These are phyloP conservation scores for Otolemur garnettii DNA, from an alignment of 2,113 vertebrate species.

Conservation along the genomic window DNA sequence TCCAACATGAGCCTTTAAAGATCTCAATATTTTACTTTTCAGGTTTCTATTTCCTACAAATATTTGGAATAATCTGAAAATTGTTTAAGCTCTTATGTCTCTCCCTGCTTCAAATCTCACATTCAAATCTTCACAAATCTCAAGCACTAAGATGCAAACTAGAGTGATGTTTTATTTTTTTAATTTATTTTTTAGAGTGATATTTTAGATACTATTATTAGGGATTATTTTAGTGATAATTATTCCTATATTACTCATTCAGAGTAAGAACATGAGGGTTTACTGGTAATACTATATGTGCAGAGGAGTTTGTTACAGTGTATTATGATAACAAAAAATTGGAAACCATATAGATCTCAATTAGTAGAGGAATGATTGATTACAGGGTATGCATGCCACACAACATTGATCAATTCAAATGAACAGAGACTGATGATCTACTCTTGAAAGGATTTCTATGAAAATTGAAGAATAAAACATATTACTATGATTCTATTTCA, in stretches of 20 bases:
- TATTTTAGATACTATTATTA: too few relatives aligned
- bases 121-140: conserved; percentile 6
- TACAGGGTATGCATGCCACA: too few relatives aligned
- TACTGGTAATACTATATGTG: not conserved
- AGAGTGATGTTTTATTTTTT: not conserved
- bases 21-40: conserved; percentile 49
- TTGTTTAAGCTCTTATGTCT: not conserved
- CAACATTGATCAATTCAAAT: conserved; percentile 7
- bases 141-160: not conserved
- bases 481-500: not conserved
- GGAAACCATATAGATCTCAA: not conserved
- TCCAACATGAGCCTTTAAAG: not conserved
- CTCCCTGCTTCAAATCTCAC: conserved; percentile 5
- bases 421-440: not conserved
- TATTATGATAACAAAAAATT: not conserved
- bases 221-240: too few relatives aligned
- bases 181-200: too few relatives aligned
- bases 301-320: not conserved
- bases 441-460: conserved; percentile 5
- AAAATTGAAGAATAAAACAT: conserved; percentile 27
- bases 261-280: not conserved
- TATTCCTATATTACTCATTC: not conserved
- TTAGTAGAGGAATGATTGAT: not conserved
- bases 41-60: conserved; percentile 10
- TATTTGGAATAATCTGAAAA: conserved; percentile 15